These are phyloP conservation scores for Lacanobia oleracea DNA, from an alignment of 2,888 invertebrate species.

Conservation along the genomic window DNA sequence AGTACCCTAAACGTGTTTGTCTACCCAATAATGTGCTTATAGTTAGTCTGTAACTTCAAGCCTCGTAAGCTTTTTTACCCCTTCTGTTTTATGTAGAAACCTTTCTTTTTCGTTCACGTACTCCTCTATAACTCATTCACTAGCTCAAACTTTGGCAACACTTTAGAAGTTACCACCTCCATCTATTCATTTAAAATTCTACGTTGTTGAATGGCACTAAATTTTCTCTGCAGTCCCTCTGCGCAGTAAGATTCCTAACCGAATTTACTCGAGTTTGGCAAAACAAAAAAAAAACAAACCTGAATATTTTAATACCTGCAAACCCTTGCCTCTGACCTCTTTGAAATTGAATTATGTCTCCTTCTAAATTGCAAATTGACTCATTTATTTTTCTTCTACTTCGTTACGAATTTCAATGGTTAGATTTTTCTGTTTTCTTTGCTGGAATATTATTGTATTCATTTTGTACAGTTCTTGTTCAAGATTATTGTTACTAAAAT, in stretches of 20 bases:
- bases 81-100: slow-evolving; percentile 11
- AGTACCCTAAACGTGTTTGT: slow-evolving; percentile 40
- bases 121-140: slow-evolving; percentile 41
- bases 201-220: slow-evolving; percentile 70
- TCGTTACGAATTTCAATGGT: slow-evolving; percentile 45
- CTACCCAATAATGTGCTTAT: slow-evolving; percentile 11
- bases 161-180: slow-evolving; percentile 63
- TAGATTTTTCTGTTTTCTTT: slow-evolving; percentile 19
- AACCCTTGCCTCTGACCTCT: slow-evolving; percentile 70
- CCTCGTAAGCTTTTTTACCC: background rate
- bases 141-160: slow-evolving; percentile 52
- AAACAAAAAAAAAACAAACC: slow-evolving; percentile 73
- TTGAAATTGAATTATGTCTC: slow-evolving; percentile 77
- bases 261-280: slow-evolving; percentile 70
- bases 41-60: slow-evolving; percentile 18
- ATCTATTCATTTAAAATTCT: slow-evolving; percentile 72
- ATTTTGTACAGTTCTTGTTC: slow-evolving; percentile 3
- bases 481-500: slow-evolving; percentile 9
- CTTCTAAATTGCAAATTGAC: slow-evolving; percentile 79
- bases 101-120: slow-evolving; percentile 27
- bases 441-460: slow-evolving; percentile 9
- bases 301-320: slow-evolving; percentile 79
- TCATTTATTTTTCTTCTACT: slow-evolving; percentile 69
- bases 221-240: slow-evolving; percentile 67
- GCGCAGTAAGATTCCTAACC: slow-evolving; percentile 67